Percentiles rank a stretch among this genome's conserved stretches.
Conservation (phyloP, 2,888 invertebrate species). For the Drosophila pegasa region DNA sequence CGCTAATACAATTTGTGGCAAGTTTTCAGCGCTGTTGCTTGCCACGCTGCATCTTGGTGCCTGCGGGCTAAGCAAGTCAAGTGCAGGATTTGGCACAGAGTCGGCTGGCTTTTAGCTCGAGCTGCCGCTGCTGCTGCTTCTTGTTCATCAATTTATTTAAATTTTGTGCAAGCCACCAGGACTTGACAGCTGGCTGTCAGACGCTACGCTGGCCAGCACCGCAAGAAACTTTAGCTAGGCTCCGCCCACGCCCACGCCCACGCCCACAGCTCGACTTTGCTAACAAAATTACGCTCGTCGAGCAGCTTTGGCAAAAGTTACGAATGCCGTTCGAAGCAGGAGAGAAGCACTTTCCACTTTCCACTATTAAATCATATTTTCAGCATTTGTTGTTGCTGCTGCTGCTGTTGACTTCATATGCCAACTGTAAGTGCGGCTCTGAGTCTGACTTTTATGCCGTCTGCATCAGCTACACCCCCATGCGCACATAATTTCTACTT, state of each 20-base stretch:
- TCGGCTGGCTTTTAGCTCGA: neutral
- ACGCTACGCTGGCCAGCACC: conserved; percentile 51
- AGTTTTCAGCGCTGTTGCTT: conserved; percentile 45
- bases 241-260: neutral
- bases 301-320: conserved; percentile 50
- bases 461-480: conserved; percentile 59
- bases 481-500: conserved; percentile 74
- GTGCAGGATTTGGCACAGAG: conserved; percentile 33
- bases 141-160: conserved; percentile 72
- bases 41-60: conserved; percentile 28
- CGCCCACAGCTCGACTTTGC: conserved; percentile 27
- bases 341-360: conserved; percentile 48
- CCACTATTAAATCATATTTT: conserved; percentile 72
- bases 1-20: conserved; percentile 59
- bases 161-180: conserved; percentile 63
- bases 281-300: conserved; percentile 60
- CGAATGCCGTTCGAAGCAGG: conserved; percentile 25
- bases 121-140: conserved; percentile 1
- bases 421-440: conserved; percentile 22
- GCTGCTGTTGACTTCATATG: conserved; percentile 30
- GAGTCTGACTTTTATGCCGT: conserved; percentile 69
- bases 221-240: conserved; percentile 58
- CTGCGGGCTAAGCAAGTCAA: conserved; percentile 56
- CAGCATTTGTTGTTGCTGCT: conserved; percentile 29
- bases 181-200: conserved; percentile 69